phyloP scores from a whole-genome alignment of 2,113 vertebrate species.

The Hippocampus guttulatus region DNA sequence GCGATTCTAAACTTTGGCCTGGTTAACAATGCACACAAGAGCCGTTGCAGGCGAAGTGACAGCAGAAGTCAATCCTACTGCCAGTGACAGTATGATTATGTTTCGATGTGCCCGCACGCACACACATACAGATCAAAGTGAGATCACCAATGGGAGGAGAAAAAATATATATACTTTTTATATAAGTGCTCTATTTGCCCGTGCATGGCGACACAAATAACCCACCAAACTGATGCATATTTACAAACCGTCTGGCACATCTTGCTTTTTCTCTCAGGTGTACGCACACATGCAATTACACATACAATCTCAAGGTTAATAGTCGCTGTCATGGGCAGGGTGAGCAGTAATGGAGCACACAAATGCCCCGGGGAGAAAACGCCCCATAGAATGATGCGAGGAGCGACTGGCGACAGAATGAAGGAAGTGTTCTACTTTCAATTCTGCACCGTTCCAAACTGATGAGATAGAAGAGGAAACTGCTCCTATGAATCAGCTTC shows the following conservation, averaged over 20 bases:
- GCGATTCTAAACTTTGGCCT: too few species aligned
- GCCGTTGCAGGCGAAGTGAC: too few species aligned
- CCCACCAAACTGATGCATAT: conserved; percentile 4
- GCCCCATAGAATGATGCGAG: conserved; percentile 46
- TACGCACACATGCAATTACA: conserved; percentile 19
- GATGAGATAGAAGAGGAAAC: conserved; percentile 29
- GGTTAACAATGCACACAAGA: too few species aligned
- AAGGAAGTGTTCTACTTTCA: conserved; percentile 16
- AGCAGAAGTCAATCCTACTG: too few species aligned
- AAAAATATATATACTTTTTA: too few species aligned
- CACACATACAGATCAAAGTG: too few species aligned
- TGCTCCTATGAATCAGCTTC: conserved; percentile 57
- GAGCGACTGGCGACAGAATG: conserved; percentile 26
- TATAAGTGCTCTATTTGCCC: conserved; percentile 6
- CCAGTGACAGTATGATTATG: too few species aligned
- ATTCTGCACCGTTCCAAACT: background rate
- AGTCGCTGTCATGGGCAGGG: conserved; percentile 64
- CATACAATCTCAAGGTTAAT: conserved; percentile 66
- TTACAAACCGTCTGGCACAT: conserved; percentile 1
- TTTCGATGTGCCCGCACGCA: too few species aligned
- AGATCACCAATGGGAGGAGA: too few species aligned
- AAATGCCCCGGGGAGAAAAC: conserved; percentile 57
- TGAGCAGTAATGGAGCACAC: conserved; percentile 69
- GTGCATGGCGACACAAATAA: background rate
- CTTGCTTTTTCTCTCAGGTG: background rate